These are phyloP conservation scores for Gryllus longicercus DNA, from an alignment of 2,888 invertebrate species.

Conservation along the genomic window DNA sequence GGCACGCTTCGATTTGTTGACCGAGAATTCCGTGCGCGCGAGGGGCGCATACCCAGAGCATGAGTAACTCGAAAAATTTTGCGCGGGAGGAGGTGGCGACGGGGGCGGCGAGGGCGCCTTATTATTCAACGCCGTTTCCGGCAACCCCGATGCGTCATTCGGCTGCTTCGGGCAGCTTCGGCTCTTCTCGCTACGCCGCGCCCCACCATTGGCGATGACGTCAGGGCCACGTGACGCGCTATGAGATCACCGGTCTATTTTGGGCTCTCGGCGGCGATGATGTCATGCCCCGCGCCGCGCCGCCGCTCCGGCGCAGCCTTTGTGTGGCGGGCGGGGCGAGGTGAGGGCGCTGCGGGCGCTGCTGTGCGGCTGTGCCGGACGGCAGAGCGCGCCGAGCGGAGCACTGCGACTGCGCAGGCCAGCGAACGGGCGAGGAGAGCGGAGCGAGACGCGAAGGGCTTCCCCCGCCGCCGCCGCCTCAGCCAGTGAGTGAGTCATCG, in stretches of 20 bases:
- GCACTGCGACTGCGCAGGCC: background rate
- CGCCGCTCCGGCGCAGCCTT: background rate
- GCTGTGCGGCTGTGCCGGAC: slow-evolving; percentile 29
- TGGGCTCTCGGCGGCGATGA: slow-evolving; percentile 31
- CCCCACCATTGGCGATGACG: slow-evolving; percentile 28
- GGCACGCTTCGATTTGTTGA: background rate
- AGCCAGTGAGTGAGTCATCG: background rate
- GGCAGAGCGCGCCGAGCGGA: background rate
- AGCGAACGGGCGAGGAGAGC: background rate
- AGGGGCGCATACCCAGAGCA: background rate
- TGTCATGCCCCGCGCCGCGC: slow-evolving; percentile 28
- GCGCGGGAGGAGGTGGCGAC: background rate
- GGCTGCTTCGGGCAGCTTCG: background rate
- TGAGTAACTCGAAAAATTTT: slow-evolving; percentile 4
- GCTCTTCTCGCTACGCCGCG: slow-evolving; percentile 22
- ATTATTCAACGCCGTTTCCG: slow-evolving; percentile 21
- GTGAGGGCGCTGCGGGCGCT: slow-evolving; percentile 29
- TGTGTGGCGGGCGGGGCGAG: slow-evolving; percentile 33
- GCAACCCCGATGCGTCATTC: slow-evolving; percentile 24
- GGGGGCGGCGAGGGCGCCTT: background rate
- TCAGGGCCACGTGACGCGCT: slow-evolving; percentile 33
- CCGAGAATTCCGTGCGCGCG: slow-evolving; percentile 1
- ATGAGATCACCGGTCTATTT: slow-evolving; percentile 34
- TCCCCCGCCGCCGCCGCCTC: background rate
- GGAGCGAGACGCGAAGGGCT: background rate